Conservation (phyloP, 2,888 invertebrate genomes). For the Siphlonurus alternatus region DNA sequence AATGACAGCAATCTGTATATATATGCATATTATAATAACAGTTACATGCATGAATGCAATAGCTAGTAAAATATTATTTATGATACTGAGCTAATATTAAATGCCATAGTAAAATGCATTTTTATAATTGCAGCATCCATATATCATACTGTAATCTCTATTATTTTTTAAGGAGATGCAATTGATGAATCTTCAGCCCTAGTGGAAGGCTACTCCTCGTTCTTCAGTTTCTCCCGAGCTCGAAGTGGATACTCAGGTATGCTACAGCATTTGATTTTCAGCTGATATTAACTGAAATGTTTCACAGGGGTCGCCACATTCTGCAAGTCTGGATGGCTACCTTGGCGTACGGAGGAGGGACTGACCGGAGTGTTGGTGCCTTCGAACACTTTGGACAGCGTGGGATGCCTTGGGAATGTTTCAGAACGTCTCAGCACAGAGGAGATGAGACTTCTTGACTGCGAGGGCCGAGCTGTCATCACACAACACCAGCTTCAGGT, state of each 20-base stretch:
- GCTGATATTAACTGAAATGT: neutral
- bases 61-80: too few relatives aligned
- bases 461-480: constrained; percentile 29
- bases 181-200: constrained; percentile 28
- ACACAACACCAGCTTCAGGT: constrained; percentile 23
- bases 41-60: too few relatives aligned
- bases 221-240: constrained; percentile 28
- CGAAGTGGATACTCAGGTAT: constrained; percentile 31
- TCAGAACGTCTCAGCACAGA: neutral
- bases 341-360: constrained; percentile 29
- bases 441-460: constrained; percentile 26
- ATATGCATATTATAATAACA: too few relatives aligned
- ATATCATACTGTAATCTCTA: too few relatives aligned
- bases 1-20: too few relatives aligned
- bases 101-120: neutral
- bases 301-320: constrained; percentile 29
- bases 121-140: too few relatives aligned
- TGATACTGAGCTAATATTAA: too few relatives aligned
- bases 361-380: constrained; percentile 20
- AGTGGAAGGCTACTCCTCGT: constrained; percentile 30
- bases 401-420: constrained; percentile 23
- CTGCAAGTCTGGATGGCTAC: constrained; percentile 23
- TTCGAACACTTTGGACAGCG: constrained; percentile 13
- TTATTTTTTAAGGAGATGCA: constrained; percentile 25
- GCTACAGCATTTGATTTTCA: too few relatives aligned